phyloP scores from a whole-genome alignment of 1,140 invertebrate genomes.

The Lethrus apterus region DNA sequence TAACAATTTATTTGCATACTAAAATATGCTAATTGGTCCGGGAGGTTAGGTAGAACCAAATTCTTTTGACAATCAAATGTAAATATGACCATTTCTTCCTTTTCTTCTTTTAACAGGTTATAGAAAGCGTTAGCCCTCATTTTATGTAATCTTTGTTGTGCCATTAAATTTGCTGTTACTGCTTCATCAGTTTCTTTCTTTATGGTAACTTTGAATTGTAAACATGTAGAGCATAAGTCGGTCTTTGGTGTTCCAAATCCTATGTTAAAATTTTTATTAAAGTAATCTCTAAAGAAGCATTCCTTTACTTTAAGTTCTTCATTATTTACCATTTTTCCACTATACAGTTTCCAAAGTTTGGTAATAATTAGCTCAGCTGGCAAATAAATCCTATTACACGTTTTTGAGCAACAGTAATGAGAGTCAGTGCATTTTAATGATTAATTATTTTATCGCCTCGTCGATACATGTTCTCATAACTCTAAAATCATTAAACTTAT shows the following conservation, averaged over 20 bases:
- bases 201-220: slow-evolving; percentile 7
- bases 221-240: slow-evolving; percentile 6
- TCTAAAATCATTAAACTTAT: too few species aligned
- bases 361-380: slow-evolving; percentile 9
- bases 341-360: slow-evolving; percentile 7
- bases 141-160: slow-evolving; percentile 8
- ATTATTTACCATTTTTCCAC: not conserved
- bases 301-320: slow-evolving; percentile 11
- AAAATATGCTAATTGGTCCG: slow-evolving; percentile 5
- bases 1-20: slow-evolving; percentile 15
- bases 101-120: not conserved
- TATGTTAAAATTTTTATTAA: slow-evolving; percentile 8
- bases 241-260: slow-evolving; percentile 11
- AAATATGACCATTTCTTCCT: slow-evolving; percentile 10
- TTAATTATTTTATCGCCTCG: too few species aligned
- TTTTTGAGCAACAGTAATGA: slow-evolving; percentile 4
- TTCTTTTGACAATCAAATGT: slow-evolving; percentile 10
- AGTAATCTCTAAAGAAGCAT: slow-evolving; percentile 11
- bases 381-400: slow-evolving; percentile 8
- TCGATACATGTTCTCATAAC: too few species aligned
- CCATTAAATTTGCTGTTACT: slow-evolving; percentile 1
- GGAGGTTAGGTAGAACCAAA: slow-evolving; percentile 4
- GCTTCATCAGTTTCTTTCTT: slow-evolving; percentile 2
- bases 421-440: too few species aligned
- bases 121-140: slow-evolving; percentile 3